Base-by-base conservation (phyloP, 2,888 invertebrate genomes). In the Poecilobothrus nobilitatus region DNA sequence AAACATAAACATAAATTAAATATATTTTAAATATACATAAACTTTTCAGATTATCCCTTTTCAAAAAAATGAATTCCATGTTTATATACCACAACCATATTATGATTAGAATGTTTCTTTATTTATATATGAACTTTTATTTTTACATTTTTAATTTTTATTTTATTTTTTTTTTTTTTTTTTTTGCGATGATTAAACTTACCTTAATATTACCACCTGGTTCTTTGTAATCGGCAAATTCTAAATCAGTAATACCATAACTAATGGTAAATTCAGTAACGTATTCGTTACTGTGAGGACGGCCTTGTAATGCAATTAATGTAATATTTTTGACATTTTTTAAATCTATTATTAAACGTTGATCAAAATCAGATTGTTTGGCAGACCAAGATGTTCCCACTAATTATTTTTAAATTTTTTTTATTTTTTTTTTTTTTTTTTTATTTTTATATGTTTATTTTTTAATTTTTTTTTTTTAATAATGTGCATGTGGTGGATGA, bases 341-440 rank as follows among this genome's bases (percentile, higher is more conserved):
- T 82, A 98, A 85, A 84, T 98, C 95, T 79, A 98, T 87, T 73
- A 91, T 89, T 76, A 97, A 86, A 83, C 91, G 91, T 84, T 98
- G 97, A 80, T 90, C 91, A 83, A 94, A 94, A 85, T 97, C 96
- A 79, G 91, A 93, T 82, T 88, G 90, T 78, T 88, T 88, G 68
- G 96, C 92, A 73, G 94, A 92, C 96, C 96, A 96, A 78, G 94
- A 94, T 85, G 91, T 92, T 81, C 88, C 87, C 87, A 91, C 93
- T 93, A 88, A 77, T 81, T 71, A 66, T 66, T 66, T 64, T 21
- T 68, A 63, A 41, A 66, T 67, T 72, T 70, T 72, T 0, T 34
- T n/a, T n/a, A n/a, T 63, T 18, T 70, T 27, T 33, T 20, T 33
- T 22, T 18, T 27, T 37, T 44, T 44, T 63, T 67, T 37, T 63